Base-by-base conservation (phyloP, 2,797 vertebrate genomes). In the Eulemur coronatus region DNA sequence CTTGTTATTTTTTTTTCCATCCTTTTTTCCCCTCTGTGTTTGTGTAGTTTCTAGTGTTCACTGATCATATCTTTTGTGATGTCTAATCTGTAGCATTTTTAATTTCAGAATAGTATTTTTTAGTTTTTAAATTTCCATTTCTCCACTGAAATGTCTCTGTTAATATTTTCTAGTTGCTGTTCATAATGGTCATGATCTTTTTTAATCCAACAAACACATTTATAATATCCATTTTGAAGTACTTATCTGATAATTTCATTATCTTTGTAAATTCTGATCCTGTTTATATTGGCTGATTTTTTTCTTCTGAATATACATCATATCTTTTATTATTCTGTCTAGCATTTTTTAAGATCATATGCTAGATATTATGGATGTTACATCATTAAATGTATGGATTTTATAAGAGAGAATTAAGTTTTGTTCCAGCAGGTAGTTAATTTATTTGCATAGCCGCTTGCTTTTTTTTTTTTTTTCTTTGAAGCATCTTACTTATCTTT, bases 381-480 rank as follows among this genome's bases (percentile, higher is more conserved):
- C 33, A 38, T 30, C n/a, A 79, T 18, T 86, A 63, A 91, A 65
- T 92, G 24, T 79, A 41, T 96, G 79, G 33, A 5, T 81, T 97
- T 93, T 88, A 4, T 38, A 33, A 81, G 11, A 63, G 2, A 30
- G 10, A 57, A 7, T 80, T 85, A 20, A 24, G 1, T 92, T 94
- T 63, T 92, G 5, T 73, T 75, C 28, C 78, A 92, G n/a, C 8
- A 28, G 14, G 70, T 81, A 50, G 46, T 86, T 61, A 76, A 76
- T 38, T 84, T 82, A 33, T n/a, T 81, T 61, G 50, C 26, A 69
- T 69, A 52, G 43, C 4, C 50, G 9, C n/a, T 73, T 80, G 33
- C 17, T 33, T 55, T 26, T 24, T 7, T 59, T 11, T 57, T 63
- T 28, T 33, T 65, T 65, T 63, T 8, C 26, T 81, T 26, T 10